Evolutionary conservation across 2,888 invertebrate genomes (phyloP), one percentile per base, ranked within the genome.

Genomic region (Agrotis puta): DNA sequence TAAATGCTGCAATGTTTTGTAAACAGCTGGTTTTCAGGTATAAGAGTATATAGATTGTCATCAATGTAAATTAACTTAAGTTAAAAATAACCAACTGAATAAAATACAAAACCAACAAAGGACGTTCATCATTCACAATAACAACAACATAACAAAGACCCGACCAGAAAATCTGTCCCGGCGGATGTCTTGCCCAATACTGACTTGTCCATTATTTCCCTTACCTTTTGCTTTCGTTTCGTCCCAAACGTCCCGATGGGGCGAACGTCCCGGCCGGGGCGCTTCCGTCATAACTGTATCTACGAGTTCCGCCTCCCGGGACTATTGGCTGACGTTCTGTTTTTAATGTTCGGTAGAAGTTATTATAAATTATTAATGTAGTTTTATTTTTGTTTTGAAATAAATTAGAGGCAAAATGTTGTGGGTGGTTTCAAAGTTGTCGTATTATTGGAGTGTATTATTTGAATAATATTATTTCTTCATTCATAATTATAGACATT

Each of bases 241-340:
- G 54, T 64, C 64, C 58, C 24, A 33, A 74, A 27, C 22, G 59
- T 67, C 66, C 53, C 73, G 16, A 20, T 39, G 58, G 54, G 58
- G 16, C 43, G 9, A 16, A 48, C 47, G 47, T 51, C 63, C 48
- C 58, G 20, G 18, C 48, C 27, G 75, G 43, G 33, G 47, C 22
- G 47, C 53, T 84, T 71, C 68, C 54, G 69, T 76, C 82, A 77
- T 79, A 75, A 75, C 66, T 72, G 74, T 74, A 70, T 79, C 65
- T 59, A 64, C 33, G 51, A 76, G 74, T 81, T 76, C 71, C 65
- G 58, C 68, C 72, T 64, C 77, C 16, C 20, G 71, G 68, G 76
- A 74, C 58, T 50, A 50, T 71, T 71, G 77, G 48, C 58, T n/a
- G n/a, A 65, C 45, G 33, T 62, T 56, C 47, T 64, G 70, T 74